Evolutionary conservation across 2,113 vertebrate species (phyloP).

Genomic region (Ceratotherium simum): DNA sequence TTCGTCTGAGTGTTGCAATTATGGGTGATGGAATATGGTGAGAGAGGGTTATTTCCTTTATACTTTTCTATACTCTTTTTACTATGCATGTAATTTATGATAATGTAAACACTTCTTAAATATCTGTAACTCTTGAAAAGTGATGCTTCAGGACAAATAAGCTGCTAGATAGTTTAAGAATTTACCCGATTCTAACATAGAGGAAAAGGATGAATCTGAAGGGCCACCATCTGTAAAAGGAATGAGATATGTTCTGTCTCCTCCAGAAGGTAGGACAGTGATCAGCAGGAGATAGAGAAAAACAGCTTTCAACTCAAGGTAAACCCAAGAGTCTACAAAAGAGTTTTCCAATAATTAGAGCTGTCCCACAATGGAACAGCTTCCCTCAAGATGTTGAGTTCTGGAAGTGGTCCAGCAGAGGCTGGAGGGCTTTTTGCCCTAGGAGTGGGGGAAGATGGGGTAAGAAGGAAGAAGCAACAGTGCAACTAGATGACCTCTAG

Average conservation of each 20-base stretch:
- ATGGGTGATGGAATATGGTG: not conserved
- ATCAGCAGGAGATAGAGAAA: not conserved
- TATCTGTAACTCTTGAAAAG: not conserved
- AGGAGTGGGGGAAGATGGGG: not conserved
- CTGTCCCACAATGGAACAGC: not conserved
- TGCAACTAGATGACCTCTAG: not conserved
- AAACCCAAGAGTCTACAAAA: not conserved
- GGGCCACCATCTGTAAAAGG: not conserved
- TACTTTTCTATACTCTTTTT: not conserved
- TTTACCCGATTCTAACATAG: not conserved
- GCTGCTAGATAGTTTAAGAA: not conserved
- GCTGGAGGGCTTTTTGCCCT: not conserved
- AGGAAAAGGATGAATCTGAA: not conserved
- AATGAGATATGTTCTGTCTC: not conserved
- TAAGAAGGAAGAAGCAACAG: not conserved
- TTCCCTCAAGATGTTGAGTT: not conserved
- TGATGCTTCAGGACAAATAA: not conserved
- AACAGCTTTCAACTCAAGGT: not conserved
- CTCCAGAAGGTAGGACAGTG: not conserved
- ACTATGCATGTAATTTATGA: not conserved
- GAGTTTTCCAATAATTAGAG: not conserved
- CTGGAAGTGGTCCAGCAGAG: not conserved
- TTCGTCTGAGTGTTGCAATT: not conserved
- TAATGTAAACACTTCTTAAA: not conserved
- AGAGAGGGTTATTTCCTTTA: not conserved